Conservation (phyloP, 2,888 invertebrate species). For the Acronicta alni region DNA sequence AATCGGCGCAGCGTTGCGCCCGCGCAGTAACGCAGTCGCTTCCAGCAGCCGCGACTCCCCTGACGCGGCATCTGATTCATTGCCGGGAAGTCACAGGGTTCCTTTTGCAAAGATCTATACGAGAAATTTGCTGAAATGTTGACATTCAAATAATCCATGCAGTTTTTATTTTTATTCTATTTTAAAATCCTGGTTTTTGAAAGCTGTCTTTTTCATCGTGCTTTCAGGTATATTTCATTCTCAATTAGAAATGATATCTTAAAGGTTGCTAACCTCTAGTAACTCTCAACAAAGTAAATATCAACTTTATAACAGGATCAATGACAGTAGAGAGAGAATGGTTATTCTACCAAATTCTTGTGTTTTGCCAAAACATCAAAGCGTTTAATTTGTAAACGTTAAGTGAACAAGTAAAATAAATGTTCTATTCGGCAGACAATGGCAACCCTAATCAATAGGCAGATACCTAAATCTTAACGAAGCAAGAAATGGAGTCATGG, state of each 20-base stretch:
- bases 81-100: slow-evolving; percentile 71
- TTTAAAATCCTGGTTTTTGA: slow-evolving; percentile 15
- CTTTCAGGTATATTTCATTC: slow-evolving; percentile 7
- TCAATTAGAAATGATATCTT: too few species aligned
- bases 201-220: too few species aligned
- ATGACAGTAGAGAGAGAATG: too few species aligned
- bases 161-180: slow-evolving; percentile 33
- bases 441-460: slow-evolving; percentile 37
- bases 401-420: not conserved
- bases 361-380: too few species aligned
- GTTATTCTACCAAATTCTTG: too few species aligned
- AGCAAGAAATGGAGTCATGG: slow-evolving; percentile 51
- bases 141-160: slow-evolving; percentile 37
- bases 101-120: slow-evolving; percentile 59
- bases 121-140: slow-evolving; percentile 52
- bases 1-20: slow-evolving; percentile 67
- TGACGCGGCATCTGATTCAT: slow-evolving; percentile 71
- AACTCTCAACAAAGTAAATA: too few species aligned
- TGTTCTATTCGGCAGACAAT: slow-evolving; percentile 9
- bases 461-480: slow-evolving; percentile 50
- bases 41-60: slow-evolving; percentile 35
- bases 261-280: too few species aligned
- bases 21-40: slow-evolving; percentile 33
- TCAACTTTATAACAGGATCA: too few species aligned
- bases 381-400: too few species aligned